These are phyloP conservation scores for Zaprionus camerounensis DNA, from an alignment of 1,140 invertebrate genomes.

Conservation along the genomic window DNA sequence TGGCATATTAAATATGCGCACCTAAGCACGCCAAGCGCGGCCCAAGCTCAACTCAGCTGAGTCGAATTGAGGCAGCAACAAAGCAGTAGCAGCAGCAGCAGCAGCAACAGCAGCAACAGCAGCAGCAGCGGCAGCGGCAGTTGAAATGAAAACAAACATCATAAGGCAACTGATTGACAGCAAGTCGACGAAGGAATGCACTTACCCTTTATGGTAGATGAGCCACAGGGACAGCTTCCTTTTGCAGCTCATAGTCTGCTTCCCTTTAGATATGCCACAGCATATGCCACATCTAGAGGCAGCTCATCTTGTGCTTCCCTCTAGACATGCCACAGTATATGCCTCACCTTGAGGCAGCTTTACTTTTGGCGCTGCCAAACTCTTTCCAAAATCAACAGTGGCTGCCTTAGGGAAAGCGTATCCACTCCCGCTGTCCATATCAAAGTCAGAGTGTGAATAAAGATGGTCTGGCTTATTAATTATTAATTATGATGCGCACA, in stretches of 20 bases:
- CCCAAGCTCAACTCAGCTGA: slow-evolving; percentile 21
- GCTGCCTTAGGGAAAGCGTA: slow-evolving; percentile 11
- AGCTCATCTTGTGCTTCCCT: no score
- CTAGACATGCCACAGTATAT: no score
- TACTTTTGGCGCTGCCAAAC: background rate
- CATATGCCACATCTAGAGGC: no score
- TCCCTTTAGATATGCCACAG: no score
- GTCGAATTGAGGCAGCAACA: background rate
- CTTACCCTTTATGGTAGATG: background rate
- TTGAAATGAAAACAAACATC: background rate
- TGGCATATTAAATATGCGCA: slow-evolving; percentile 74
- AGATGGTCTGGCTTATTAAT: slow-evolving; percentile 70
- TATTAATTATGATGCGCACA: slow-evolving; percentile 71
- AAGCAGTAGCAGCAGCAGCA: background rate
- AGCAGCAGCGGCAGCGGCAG: no score
- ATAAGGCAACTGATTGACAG: background rate
- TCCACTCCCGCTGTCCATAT: slow-evolving; percentile 9
- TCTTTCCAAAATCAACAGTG: slow-evolving; percentile 5
- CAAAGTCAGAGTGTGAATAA: slow-evolving; percentile 16
- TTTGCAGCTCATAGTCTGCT: no score
- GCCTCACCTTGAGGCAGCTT: no score
- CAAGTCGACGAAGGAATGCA: background rate
- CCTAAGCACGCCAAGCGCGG: slow-evolving; percentile 64
- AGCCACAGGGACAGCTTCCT: no score
- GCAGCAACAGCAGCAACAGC: accelerated